These are phyloP conservation scores for Mythimna lalbum DNA, from an alignment of 2,888 invertebrate genomes.

Conservation along the genomic window DNA sequence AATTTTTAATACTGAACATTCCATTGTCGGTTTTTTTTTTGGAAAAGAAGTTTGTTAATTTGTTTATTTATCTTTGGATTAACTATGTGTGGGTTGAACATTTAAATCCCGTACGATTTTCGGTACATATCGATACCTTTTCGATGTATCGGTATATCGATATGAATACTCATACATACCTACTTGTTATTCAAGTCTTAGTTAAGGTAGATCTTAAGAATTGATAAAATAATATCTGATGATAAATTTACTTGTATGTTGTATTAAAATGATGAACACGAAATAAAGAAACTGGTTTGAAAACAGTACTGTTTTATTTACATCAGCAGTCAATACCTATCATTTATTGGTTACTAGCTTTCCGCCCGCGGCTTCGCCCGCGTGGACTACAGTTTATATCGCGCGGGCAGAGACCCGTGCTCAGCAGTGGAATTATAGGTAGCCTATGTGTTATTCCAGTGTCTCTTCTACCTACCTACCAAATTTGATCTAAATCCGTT, in stretches of 20 bases:
- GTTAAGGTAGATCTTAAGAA: constrained; percentile 89
- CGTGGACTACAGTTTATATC: no score
- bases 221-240: constrained; percentile 90
- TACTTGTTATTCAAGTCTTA: constrained; percentile 89
- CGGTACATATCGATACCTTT: constrained; percentile 66
- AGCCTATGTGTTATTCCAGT: no score
- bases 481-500: no score
- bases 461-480: no score
- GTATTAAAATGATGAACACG: constrained; percentile 90
- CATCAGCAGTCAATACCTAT: neutral
- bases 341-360: no score
- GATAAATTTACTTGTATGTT: constrained; percentile 91
- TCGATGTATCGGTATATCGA: constrained; percentile 62
- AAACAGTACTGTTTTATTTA: constrained; percentile 81
- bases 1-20: constrained; percentile 65
- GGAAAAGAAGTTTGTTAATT: constrained; percentile 65
- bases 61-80: constrained; percentile 66
- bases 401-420: no score
- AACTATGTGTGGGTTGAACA: constrained; percentile 64
- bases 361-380: no score
- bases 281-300: constrained; percentile 91
- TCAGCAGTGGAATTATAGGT: no score
- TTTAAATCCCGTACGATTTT: constrained; percentile 63
- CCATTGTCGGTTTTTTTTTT: constrained; percentile 59
- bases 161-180: constrained; percentile 77